Conservation (phyloP, 2,888 invertebrate species). For the Dione vanillae region DNA sequence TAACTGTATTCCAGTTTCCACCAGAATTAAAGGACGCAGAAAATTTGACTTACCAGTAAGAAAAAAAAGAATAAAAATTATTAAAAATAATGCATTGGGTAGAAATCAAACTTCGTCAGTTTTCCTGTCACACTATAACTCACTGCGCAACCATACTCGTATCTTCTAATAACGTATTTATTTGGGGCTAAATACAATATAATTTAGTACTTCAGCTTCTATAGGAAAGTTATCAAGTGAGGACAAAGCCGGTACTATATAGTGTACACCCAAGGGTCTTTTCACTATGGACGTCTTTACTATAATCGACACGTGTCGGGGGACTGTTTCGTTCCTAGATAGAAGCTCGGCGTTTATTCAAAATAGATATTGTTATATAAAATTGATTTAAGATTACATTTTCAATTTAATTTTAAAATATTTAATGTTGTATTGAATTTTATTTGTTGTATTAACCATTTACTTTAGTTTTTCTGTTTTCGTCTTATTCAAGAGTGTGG, state of each 20-base stretch:
- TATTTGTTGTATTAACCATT: too few species aligned
- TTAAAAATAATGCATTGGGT: too few species aligned
- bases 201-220: neutral
- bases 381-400: constrained; percentile 16
- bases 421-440: too few species aligned
- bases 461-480: too few species aligned
- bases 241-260: constrained; percentile 1
- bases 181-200: neutral
- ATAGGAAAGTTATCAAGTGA: constrained; percentile 13
- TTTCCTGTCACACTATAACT: neutral
- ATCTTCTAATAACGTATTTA: neutral
- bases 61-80: too few species aligned
- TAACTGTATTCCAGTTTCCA: too few species aligned
- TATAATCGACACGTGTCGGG: constrained; percentile 11
- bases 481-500: too few species aligned
- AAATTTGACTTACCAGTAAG: too few species aligned
- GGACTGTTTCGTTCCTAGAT: constrained; percentile 15
- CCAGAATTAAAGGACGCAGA: too few species aligned
- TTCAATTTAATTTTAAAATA: neutral
- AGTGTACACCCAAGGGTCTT: constrained; percentile 14
- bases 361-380: constrained; percentile 12
- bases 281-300: constrained; percentile 1
- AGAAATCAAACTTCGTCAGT: too few species aligned
- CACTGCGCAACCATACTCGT: neutral
- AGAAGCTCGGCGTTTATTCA: constrained; percentile 15